These are phyloP conservation scores for Adelges cooleyi DNA, from an alignment of 1,140 invertebrate species.

Conservation along the genomic window DNA sequence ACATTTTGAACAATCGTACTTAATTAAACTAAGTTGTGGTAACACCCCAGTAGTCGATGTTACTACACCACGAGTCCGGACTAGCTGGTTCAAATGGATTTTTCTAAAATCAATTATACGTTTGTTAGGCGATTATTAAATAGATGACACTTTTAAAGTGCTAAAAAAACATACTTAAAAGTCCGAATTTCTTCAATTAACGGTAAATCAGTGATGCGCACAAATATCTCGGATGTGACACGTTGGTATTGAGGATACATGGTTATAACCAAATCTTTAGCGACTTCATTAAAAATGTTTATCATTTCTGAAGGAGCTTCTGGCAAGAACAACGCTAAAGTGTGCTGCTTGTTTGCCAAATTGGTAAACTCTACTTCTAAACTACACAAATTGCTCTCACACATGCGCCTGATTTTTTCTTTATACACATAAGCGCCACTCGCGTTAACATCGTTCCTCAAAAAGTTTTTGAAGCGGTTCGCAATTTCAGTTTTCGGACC, in stretches of 20 bases:
- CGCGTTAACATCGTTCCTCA: constrained; percentile 77
- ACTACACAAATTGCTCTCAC: constrained; percentile 80
- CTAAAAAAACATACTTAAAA: constrained; percentile 50
- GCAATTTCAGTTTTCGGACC: constrained; percentile 93
- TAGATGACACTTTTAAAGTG: constrained; percentile 47
- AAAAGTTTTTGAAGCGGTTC: constrained; percentile 92
- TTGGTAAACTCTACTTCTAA: constrained; percentile 89
- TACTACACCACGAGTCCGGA: constrained; percentile 90
- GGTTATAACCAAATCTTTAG: constrained; percentile 83
- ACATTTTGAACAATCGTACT: constrained; percentile 96
- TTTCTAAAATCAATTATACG: constrained; percentile 49
- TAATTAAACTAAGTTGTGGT: constrained; percentile 88
- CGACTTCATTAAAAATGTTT: constrained; percentile 85
- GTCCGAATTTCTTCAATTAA: constrained; percentile 91
- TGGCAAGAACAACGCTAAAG: constrained; percentile 90
- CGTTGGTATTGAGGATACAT: constrained; percentile 95
- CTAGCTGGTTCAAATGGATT: constrained; percentile 88
- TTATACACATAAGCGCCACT: constrained; percentile 80
- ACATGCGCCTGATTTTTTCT: constrained; percentile 89
- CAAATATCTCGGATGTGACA: constrained; percentile 85
- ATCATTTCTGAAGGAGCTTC: constrained; percentile 95
- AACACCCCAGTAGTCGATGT: constrained; percentile 90
- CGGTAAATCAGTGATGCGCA: constrained; percentile 88
- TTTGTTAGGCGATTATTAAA: background rate
- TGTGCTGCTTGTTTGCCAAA: constrained; percentile 79